Conservation (phyloP, 1,140 invertebrate genomes). For the Melitaea cinxia region DNA sequence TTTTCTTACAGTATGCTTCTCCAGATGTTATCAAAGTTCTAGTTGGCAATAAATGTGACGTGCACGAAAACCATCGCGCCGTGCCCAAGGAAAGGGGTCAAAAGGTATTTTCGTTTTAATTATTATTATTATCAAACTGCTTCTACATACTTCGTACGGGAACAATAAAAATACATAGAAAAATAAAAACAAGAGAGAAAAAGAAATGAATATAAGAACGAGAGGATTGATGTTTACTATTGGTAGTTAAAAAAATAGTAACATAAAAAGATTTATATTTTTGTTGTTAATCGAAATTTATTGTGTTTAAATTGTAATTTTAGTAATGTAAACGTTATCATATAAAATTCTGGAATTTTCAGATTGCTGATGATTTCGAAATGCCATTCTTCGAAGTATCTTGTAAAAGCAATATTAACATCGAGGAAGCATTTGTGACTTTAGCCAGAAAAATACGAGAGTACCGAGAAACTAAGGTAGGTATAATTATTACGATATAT, state of each 20-base stretch:
- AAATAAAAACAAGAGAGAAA: too few relatives aligned
- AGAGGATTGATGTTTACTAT: too few relatives aligned
- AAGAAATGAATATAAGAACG: too few relatives aligned
- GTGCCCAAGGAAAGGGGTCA: constrained; percentile 90
- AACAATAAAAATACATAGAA: too few relatives aligned
- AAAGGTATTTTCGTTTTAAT: constrained; percentile 83
- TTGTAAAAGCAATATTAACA: constrained; percentile 94
- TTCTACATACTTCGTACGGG: too few relatives aligned
- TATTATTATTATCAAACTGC: neutral
- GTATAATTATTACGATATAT: neutral
- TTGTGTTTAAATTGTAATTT: too few relatives aligned
- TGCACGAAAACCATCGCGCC: constrained; percentile 85
- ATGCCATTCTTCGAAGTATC: constrained; percentile 96
- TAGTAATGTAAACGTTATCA: too few relatives aligned
- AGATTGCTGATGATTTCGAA: constrained; percentile 95
- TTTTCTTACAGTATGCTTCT: constrained; percentile 88
- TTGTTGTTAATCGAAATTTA: too few relatives aligned
- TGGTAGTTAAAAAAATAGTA: too few relatives aligned
- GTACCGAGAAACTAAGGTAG: constrained; percentile 88
- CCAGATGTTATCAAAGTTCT: constrained; percentile 92
- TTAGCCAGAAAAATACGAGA: constrained; percentile 91
- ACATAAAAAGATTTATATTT: too few relatives aligned
- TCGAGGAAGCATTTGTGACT: constrained; percentile 92
- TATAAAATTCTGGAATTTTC: constrained; percentile 49
- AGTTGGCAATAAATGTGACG: constrained; percentile 93